phyloP scores from a whole-genome alignment of 2,797 vertebrate genomes.

The Argentina silus region DNA sequence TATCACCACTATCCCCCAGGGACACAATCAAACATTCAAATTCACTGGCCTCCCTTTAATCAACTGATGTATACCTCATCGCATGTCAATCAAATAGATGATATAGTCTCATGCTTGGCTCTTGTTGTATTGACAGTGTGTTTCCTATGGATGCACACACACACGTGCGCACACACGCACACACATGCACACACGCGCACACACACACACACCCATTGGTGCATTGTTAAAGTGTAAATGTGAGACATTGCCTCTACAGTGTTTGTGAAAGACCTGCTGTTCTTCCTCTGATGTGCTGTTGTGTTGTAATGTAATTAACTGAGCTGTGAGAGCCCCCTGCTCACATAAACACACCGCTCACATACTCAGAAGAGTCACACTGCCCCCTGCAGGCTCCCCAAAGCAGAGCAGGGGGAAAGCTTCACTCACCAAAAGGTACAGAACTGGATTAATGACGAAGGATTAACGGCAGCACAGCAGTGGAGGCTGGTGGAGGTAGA shows the following conservation, averaged over 20 bases:
- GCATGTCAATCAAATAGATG: background rate
- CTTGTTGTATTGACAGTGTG: background rate
- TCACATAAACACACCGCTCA: too few species aligned
- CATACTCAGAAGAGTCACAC: slow-evolving; percentile 3
- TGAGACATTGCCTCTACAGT: background rate
- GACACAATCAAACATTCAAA: background rate
- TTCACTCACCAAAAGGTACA: background rate
- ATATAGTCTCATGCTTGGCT: background rate
- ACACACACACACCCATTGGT: background rate
- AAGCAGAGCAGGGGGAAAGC: background rate
- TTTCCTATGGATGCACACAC: background rate
- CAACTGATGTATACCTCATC: background rate
- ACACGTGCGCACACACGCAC: background rate
- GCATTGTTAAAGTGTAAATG: background rate
- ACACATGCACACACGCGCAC: background rate
- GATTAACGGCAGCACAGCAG: background rate
- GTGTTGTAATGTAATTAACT: slow-evolving; percentile 28
- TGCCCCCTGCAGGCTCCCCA: background rate
- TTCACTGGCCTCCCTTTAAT: background rate
- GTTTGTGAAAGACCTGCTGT: slow-evolving; percentile 20
- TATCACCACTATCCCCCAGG: background rate
- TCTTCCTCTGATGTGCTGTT: slow-evolving; percentile 28
- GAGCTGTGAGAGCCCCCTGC: background rate
- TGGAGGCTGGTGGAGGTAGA: too few species aligned
- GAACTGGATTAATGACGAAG: too few species aligned